These are phyloP conservation scores for Hoplostethus mediterraneus DNA, from an alignment of 2,797 vertebrate genomes.

Conservation along the genomic window DNA sequence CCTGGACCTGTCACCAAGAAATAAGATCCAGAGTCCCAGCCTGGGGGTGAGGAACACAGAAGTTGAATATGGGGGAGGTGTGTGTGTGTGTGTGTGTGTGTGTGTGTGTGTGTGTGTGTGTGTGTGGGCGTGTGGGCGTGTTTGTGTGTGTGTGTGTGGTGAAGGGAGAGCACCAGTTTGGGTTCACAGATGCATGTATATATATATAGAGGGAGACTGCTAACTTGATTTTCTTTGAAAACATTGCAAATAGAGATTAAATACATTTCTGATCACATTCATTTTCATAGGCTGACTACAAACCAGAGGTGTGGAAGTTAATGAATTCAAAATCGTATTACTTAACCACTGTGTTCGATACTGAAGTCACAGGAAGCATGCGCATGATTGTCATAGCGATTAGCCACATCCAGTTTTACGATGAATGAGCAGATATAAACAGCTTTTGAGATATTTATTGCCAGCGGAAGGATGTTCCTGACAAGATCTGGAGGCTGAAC, in stretches of 20 bases:
- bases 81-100: slow-evolving; percentile 27
- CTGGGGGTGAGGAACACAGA: slow-evolving; percentile 37
- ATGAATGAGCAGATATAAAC: slow-evolving; percentile 25
- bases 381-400: background rate
- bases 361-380: slow-evolving; percentile 42
- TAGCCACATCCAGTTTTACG: slow-evolving; percentile 30
- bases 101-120: slow-evolving; percentile 16
- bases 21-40: slow-evolving; percentile 69
- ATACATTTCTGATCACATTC: slow-evolving; percentile 6
- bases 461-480: slow-evolving; percentile 1
- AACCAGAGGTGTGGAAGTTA: background rate
- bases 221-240: background rate
- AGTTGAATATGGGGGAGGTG: slow-evolving; percentile 42
- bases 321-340: slow-evolving; percentile 4
- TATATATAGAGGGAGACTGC: background rate
- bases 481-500: slow-evolving; percentile 2
- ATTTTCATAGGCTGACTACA: slow-evolving; percentile 11
- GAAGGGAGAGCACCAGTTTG: background rate
- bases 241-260: background rate
- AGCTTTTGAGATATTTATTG: slow-evolving; percentile 2
- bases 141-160: background rate
- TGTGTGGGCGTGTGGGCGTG: slow-evolving; percentile 26
- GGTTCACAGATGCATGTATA: background rate
- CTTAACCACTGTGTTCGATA: slow-evolving; percentile 4
- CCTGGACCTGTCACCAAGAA: slow-evolving; percentile 75